Base-by-base conservation (phyloP, 2,113 vertebrate genomes). In the Bufo gargarizans region DNA sequence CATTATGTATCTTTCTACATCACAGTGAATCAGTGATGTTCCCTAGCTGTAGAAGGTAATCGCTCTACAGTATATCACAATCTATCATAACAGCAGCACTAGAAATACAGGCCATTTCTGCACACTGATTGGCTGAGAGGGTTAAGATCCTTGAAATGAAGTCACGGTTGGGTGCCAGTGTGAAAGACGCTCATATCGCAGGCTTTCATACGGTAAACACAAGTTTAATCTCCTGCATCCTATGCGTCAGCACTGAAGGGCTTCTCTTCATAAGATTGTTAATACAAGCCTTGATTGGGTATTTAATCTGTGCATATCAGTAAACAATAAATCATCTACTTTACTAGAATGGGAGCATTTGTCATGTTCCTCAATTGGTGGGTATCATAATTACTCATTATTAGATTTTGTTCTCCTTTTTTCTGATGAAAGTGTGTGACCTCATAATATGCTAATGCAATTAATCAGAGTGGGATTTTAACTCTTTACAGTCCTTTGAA, bases 291-390 rank as follows among this genome's bases (percentile, higher is more conserved):
- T 91, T 91, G 79, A 91, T 93, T 90, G 92, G 84, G 78, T 80
- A 86, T 89, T 91, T 92, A 69, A 85, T 93, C 89, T 71, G 80
- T 74, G 49, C 77, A 4, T 83, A 80, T 90, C 79, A 89, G 63
- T 84, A 90, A 84, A 92, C 92, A 92, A 90, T 89, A 92, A 93
- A 92, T 90, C 56, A 69, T 91, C 87, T 91, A 87, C 91, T 93
- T 71, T 87, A 58, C 72, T 55, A 49, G 77, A 87, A 69, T 20
- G 20, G 61, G n/a, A 86, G n/a, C 63, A 87, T 87, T 86, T 71
- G 86, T 81, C 77, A 80, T 50, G 33, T 81, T 61, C 77, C 61
- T 87, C 45, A 17, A 33, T 56, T 78, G 76, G 59, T 71, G 77
- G 16, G 53, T 80, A 50, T 56, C 61, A 69, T 87, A 80, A 87